Evolutionary conservation across 2,888 invertebrate genomes (phyloP).

Genomic region (Ceraclea dissimilis): DNA sequence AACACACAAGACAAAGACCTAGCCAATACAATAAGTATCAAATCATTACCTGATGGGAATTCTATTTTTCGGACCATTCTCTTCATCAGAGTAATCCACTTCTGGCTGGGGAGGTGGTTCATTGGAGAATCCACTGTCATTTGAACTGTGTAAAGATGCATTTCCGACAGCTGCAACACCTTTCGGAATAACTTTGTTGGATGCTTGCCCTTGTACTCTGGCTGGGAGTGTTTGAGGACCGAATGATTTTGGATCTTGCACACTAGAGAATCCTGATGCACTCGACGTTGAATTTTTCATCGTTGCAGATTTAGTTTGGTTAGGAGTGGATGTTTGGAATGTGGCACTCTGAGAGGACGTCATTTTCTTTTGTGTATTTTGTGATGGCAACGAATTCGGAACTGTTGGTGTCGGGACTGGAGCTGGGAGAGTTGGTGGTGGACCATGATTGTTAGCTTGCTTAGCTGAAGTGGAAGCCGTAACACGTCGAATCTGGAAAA

Average conservation of each 20-base stretch:
- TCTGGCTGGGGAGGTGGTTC: constrained; percentile 84
- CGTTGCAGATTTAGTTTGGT: constrained; percentile 40
- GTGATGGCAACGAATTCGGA: constrained; percentile 57
- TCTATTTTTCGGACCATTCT: constrained; percentile 53
- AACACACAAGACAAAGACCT: background rate
- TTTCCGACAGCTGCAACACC: constrained; percentile 50
- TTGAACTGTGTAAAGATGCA: constrained; percentile 80
- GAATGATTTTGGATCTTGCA: constrained; percentile 44
- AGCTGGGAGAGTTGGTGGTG: constrained; percentile 66
- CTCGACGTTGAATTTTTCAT: constrained; percentile 54
- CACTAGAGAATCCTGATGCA: constrained; percentile 43
- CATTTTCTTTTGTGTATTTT: constrained; percentile 42
- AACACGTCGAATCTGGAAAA: constrained; percentile 43
- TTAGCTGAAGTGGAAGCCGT: constrained; percentile 43
- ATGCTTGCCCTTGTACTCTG: constrained; percentile 32
- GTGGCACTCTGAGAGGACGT: constrained; percentile 60
- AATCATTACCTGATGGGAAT: constrained; percentile 52
- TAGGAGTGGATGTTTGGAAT: constrained; percentile 37
- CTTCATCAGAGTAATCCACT: constrained; percentile 86
- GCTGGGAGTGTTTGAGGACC: constrained; percentile 46
- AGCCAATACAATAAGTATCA: background rate
- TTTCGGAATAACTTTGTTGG: constrained; percentile 21
- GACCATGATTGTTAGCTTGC: constrained; percentile 35
- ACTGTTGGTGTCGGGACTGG: constrained; percentile 56
- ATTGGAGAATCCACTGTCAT: constrained; percentile 88